phyloP scores from a whole-genome alignment of 2,888 invertebrate genomes.

The Chymomyza fuscimana region DNA sequence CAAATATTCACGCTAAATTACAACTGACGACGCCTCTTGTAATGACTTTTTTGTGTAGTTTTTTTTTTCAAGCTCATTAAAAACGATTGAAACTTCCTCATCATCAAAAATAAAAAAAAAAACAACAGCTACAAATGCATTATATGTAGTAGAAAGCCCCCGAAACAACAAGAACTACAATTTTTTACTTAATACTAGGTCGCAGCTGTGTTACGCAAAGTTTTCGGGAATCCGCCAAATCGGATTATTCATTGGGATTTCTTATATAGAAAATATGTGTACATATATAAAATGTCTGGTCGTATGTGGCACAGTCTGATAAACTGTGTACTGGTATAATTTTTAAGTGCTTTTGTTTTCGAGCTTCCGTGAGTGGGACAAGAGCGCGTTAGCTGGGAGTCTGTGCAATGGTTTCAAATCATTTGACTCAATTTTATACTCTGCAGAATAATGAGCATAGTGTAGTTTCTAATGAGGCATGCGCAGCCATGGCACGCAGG shows the following conservation, averaged over 20 bases:
- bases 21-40: constrained; percentile 31
- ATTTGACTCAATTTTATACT: neutral
- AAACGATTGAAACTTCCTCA: constrained; percentile 67
- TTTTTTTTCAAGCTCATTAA: constrained; percentile 49
- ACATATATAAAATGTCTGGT: neutral
- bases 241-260: neutral
- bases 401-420: constrained; percentile 1
- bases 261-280: neutral
- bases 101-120: constrained; percentile 4
- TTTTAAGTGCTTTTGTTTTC: neutral
- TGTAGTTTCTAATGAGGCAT: too few species aligned
- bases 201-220: neutral
- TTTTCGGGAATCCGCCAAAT: neutral
- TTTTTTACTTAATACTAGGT: neutral
- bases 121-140: constrained; percentile 9
- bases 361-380: neutral
- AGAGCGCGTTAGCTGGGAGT: neutral
- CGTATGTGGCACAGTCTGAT: constrained; percentile 5
- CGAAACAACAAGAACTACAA: neutral
- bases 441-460: neutral
- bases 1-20: constrained; percentile 39
- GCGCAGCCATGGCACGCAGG: too few species aligned
- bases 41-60: neutral
- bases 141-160: neutral
- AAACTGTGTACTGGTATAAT: neutral